Evolutionary conservation across 2,888 invertebrate species (phyloP), one percentile per base, ranked within the genome.

Genomic region (Flabesymbios commensalis): DNA sequence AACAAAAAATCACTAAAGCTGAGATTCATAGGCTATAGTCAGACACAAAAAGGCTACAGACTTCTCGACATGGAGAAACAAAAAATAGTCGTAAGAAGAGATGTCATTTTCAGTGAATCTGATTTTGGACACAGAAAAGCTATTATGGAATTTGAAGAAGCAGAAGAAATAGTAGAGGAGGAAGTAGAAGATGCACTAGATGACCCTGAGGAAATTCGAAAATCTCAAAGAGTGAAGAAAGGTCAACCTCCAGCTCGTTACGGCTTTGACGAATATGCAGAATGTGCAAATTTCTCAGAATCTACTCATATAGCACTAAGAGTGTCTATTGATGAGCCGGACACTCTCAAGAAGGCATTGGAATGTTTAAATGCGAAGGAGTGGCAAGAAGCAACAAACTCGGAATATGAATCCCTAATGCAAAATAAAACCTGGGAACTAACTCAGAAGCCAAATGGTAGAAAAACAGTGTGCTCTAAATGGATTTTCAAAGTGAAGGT

Each of bases 401-500:
- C 28, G 33, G 59, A 59, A 26, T 39, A 43, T 31, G 19, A 22
- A 7, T 62, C 56, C 1, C 59, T 73, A 19, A 36, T 49, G 7
- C 36, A 62, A 57, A 72, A 68, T 26, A 43, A 64, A 24, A 69
- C 69, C 2, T 72, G 70, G 67, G 59, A 57, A 19, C 43, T 73
- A 14, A 65, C 63, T 5, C 29, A 48, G 28, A 33, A 52, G 5
- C 68, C 71, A 24, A 7, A 58, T 29, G 61, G 60, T n/a, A 41
- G 62, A 14, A 60, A 64, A 29, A 19, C 62, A 10, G 57, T 72
- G n/a, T 59, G 64, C 1, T 49, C 65, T 42, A 69, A 70, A 39
- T 72, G 72, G 72, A 67, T 73, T 19, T 67, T 65, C 43, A 67
- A 62, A 52, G 56, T 62, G n/a, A 72, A 74, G 51, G 24, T 53